A percentile compares a stretch with the other conserved stretches of the same genome.
phyloP scores from a whole-genome alignment of 2,797 vertebrate genomes.

The Psittacula echo region DNA sequence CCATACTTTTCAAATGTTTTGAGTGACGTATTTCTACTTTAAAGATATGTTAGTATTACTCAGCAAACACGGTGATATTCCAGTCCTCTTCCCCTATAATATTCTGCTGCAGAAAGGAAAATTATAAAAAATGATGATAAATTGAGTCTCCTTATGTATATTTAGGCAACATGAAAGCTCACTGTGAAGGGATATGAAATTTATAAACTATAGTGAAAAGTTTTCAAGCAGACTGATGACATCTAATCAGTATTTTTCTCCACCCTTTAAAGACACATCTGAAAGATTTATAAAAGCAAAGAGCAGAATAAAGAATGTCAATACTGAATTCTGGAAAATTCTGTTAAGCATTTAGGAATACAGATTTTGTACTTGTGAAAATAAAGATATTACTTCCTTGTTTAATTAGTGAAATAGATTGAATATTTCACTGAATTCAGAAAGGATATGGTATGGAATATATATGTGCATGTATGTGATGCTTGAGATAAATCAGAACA shows the following conservation, averaged over 20 bases:
- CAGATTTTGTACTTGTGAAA: not conserved
- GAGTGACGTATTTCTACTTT: not conserved
- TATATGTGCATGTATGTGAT: not conserved
- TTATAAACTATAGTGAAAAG: not conserved
- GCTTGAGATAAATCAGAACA: not conserved
- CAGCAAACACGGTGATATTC: not conserved
- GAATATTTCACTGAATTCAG: not conserved
- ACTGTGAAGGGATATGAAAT: not conserved
- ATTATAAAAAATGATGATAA: not conserved
- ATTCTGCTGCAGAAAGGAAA: not conserved
- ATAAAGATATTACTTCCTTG: not conserved
- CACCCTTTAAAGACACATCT: not conserved
- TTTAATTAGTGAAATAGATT: not conserved
- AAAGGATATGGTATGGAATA: not conserved
- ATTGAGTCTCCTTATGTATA: not conserved
- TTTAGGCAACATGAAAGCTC: conserved; percentile 28
- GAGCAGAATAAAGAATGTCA: conserved; percentile 7
- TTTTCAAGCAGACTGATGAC: conserved; percentile 15
- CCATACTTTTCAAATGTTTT: not conserved
- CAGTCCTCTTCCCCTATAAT: not conserved
- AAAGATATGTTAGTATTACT: not conserved
- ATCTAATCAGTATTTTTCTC: conserved; percentile 7
- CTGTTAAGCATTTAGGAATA: conserved; percentile 11
- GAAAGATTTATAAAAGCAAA: not conserved
- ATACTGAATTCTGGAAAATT: not conserved